Conservation (phyloP, 2,888 invertebrate genomes). For the Achlya flavicornis region DNA sequence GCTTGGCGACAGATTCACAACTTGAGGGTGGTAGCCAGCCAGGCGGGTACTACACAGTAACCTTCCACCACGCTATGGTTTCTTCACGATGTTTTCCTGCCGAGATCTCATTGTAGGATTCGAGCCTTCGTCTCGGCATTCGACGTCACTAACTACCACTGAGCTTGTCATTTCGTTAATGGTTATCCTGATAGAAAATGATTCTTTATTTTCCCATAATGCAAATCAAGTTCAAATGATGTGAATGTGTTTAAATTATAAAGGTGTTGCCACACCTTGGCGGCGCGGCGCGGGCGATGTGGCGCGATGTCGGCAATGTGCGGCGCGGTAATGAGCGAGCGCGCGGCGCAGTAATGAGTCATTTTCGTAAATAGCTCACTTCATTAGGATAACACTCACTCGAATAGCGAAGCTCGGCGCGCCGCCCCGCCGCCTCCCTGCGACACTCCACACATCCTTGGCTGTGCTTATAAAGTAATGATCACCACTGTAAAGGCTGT, state of each 20-base stretch:
- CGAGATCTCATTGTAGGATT: too few species aligned
- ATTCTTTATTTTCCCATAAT: too few species aligned
- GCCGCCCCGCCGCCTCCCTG: neutral
- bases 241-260: neutral
- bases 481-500: neutral
- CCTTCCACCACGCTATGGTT: too few species aligned
- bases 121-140: too few species aligned
- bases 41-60: too few species aligned
- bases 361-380: slow-evolving; percentile 10
- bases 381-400: slow-evolving; percentile 1
- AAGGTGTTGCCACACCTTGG: neutral
- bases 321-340: neutral
- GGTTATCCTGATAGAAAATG: too few species aligned
- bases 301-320: neutral
- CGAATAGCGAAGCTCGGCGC: neutral
- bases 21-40: too few species aligned
- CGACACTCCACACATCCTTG: too few species aligned
- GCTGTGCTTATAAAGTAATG: neutral
- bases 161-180: too few species aligned
- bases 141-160: too few species aligned
- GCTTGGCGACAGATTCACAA: too few species aligned
- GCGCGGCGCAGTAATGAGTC: neutral
- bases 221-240: neutral
- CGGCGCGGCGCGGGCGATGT: neutral
- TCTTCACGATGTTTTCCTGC: too few species aligned